Evolutionary conservation across 2,888 invertebrate species (phyloP), one percentile per base, ranked within the genome.

Genomic region (Drosophila vallismaia): DNA sequence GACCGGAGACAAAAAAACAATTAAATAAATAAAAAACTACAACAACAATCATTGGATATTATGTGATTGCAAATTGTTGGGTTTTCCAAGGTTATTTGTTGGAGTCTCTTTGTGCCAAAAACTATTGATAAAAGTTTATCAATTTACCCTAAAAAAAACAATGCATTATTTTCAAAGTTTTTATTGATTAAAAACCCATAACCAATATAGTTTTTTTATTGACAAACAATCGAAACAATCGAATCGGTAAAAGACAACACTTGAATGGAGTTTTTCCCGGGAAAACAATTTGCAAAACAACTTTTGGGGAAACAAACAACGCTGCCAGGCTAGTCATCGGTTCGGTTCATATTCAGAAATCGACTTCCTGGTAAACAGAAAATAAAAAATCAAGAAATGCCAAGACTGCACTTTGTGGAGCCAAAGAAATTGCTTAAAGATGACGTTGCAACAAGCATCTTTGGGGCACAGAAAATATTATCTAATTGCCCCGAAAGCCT

Each of bases 391-490:
- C n/a, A n/a, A 63, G 9, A 26, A 44, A 48, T 36, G 48, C 33
- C 51, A 12, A 51, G 55, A 38, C 52, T 69, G 55, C 66, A 71
- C 49, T 49, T 48, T 19, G n/a, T 46, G 48, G 50, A 51, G 51
- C 7, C 31, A 26, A 57, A 33, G 60, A 71, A 81, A 78, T 71
- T 71, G 66, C 52, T 70, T 62, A 36, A 45, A 50, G 83, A 69
- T 86, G 87, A 86, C 55, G 49, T 50, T 54, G 67, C 85, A 81
- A 33, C 85, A 81, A 33, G 54, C 73, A 77, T 67, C 63, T 52
- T 26, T 42, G 50, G 1, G n/a, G 56, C 38, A 67, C 52, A 51
- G 57, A 40, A 59, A 53, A 74, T 52, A 68, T 59, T 56, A 55
- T 66, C 69, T 81, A 81, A 87, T 85, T 85, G 64, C 44, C 51